Evolutionary conservation across 2,797 vertebrate genomes (phyloP).

Genomic region (Artibeus jamaicensis): DNA sequence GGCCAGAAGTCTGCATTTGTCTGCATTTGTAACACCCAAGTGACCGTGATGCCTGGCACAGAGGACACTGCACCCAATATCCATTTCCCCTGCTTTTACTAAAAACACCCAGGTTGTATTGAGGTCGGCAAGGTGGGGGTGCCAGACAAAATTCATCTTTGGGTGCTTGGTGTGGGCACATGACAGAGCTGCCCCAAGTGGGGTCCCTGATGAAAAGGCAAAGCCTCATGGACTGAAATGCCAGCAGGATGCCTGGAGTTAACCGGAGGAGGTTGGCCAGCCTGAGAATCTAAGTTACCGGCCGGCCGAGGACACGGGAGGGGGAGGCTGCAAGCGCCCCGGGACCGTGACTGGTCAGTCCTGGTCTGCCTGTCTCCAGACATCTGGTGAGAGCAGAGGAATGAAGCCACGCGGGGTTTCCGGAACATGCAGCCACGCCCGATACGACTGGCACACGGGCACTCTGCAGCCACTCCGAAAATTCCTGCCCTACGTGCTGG

Average conservation of each 20-base stretch:
- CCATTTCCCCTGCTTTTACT: background rate
- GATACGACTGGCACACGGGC: background rate
- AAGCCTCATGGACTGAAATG: background rate
- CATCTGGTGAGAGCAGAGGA: background rate
- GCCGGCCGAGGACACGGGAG: background rate
- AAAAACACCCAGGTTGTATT: background rate
- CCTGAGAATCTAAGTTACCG: background rate
- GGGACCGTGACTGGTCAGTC: accelerated
- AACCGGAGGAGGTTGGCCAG: background rate
- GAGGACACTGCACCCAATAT: background rate
- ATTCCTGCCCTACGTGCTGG: background rate
- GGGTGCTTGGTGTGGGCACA: background rate
- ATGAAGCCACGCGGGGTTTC: background rate
- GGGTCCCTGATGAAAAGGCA: background rate
- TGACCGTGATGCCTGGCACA: too few species aligned
- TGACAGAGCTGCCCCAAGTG: background rate
- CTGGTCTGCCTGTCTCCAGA: background rate
- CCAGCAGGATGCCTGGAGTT: background rate
- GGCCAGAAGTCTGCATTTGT: background rate
- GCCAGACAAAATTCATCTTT: background rate
- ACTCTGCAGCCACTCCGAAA: background rate
- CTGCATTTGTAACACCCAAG: background rate
- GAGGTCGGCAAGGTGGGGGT: background rate
- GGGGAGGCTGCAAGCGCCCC: background rate
- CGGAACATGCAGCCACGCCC: background rate